A percentile compares a stretch with the other conserved stretches of the same genome.
Conservation (phyloP, 2,888 invertebrate genomes). For the Trichopria drosophilae region DNA sequence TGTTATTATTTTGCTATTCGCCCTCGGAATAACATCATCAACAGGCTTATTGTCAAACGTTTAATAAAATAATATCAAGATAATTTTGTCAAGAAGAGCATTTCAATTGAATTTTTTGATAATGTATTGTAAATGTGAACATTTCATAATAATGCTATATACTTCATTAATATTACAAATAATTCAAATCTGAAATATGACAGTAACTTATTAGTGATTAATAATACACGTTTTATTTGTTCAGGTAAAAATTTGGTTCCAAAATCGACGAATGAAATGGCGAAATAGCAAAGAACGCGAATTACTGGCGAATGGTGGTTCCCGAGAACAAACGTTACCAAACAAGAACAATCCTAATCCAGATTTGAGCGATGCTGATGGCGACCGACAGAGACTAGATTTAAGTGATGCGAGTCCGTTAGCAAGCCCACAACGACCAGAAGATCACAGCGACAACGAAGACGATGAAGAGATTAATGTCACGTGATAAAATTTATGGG, state of each 20-base stretch:
- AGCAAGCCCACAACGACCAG: conserved; percentile 53
- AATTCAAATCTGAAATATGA: too few relatives aligned
- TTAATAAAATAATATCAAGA: too few relatives aligned
- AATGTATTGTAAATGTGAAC: too few relatives aligned
- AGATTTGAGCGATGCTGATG: conserved; percentile 87
- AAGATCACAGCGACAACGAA: conserved; percentile 61
- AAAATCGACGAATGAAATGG: conserved; percentile 99
- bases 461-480: conserved; percentile 84
- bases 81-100: too few relatives aligned
- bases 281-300: conserved; percentile 96
- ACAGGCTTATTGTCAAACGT: too few relatives aligned
- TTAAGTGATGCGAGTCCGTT: conserved; percentile 59
- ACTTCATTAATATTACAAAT: too few relatives aligned
- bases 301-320: conserved; percentile 88
- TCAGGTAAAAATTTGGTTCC: conserved; percentile 89
- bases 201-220: too few relatives aligned
- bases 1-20: too few relatives aligned
- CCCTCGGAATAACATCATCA: too few relatives aligned
- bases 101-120: too few relatives aligned
- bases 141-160: too few relatives aligned
- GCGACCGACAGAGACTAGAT: conserved; percentile 73
- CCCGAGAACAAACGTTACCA: conserved; percentile 91
- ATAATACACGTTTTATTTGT: too few relatives aligned
- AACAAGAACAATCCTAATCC: conserved; percentile 97
- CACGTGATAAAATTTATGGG: conserved; percentile 78